phyloP scores from a whole-genome alignment of 2,888 invertebrate genomes.

The Ceriagrion tenellum region DNA sequence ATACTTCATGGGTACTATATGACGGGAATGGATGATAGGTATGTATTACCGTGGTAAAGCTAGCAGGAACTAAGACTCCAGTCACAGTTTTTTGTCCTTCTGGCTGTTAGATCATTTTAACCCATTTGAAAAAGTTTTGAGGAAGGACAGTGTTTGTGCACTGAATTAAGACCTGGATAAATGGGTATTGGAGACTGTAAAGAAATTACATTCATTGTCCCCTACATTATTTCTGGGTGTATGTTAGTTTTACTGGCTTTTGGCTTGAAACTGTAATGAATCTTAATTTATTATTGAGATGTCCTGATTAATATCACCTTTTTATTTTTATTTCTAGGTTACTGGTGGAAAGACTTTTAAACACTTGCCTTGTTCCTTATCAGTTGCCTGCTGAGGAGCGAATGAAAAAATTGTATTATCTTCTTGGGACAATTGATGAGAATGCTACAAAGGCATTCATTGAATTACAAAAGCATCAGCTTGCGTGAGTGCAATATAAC shows the following conservation, averaged over 20 bases:
- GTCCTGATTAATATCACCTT: background rate
- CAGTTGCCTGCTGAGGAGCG: constrained; percentile 90
- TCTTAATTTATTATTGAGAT: background rate
- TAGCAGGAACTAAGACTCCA: too few relatives aligned
- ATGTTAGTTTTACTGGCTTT: too few relatives aligned
- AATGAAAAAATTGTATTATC: constrained; percentile 95
- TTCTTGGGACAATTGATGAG: constrained; percentile 96
- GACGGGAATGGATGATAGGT: constrained; percentile 93
- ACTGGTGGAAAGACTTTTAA: constrained; percentile 93
- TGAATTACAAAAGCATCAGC: constrained; percentile 94
- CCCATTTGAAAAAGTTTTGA: too few relatives aligned
- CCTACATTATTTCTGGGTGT: too few relatives aligned
- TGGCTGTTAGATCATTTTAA: too few relatives aligned
- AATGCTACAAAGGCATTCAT: constrained; percentile 96
- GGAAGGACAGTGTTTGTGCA: too few relatives aligned
- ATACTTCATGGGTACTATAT: constrained; percentile 92
- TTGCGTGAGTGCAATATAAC: constrained; percentile 80
- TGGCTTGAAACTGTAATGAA: too few relatives aligned
- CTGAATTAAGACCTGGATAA: too few relatives aligned
- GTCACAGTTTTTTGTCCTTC: too few relatives aligned
- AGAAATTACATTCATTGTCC: too few relatives aligned
- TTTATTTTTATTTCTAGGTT: constrained; percentile 77
- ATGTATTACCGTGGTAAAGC: constrained; percentile 68
- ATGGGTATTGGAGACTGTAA: too few relatives aligned
- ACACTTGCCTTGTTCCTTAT: constrained; percentile 97